phyloP scores from a whole-genome alignment of 2,797 vertebrate genomes.

The Intellagama lesueurii region DNA sequence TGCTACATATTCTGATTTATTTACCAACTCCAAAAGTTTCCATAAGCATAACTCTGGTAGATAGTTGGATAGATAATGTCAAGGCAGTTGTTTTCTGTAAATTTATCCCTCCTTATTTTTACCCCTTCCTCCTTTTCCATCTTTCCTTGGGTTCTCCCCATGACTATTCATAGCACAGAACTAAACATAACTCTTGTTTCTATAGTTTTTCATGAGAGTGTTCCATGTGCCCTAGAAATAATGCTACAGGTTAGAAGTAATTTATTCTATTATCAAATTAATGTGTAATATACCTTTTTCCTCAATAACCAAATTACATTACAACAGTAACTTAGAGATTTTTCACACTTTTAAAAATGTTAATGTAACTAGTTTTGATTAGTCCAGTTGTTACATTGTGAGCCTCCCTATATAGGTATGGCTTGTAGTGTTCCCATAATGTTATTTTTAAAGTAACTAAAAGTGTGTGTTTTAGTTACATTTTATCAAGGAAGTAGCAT shows the following conservation, averaged over 20 bases:
- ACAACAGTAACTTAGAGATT: not conserved
- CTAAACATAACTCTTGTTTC: not conserved
- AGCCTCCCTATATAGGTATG: too few relatives aligned
- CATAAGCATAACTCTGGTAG: constrained; percentile 22
- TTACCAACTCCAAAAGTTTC: constrained; percentile 48
- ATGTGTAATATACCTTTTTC: not conserved
- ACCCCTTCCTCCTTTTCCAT: not conserved
- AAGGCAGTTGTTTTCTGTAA: constrained; percentile 18
- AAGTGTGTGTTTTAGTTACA: not conserved
- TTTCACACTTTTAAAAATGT: too few relatives aligned
- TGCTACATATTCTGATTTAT: constrained; percentile 49
- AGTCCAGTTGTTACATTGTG: too few relatives aligned
- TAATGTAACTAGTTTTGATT: too few relatives aligned
- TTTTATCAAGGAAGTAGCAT: not conserved
- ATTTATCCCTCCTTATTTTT: constrained; percentile 19
- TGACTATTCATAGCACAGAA: constrained; percentile 2
- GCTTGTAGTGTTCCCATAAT: not conserved
- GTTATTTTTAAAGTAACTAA: not conserved
- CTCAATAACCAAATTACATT: not conserved
- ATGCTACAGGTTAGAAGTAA: not conserved
- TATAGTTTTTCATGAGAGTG: not conserved
- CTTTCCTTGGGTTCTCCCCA: not conserved
- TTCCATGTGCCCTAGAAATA: not conserved
- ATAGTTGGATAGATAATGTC: constrained; percentile 43
- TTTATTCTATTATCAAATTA: not conserved